These are phyloP conservation scores for Gortyna flavago DNA, from an alignment of 2,888 invertebrate genomes.

Conservation along the genomic window DNA sequence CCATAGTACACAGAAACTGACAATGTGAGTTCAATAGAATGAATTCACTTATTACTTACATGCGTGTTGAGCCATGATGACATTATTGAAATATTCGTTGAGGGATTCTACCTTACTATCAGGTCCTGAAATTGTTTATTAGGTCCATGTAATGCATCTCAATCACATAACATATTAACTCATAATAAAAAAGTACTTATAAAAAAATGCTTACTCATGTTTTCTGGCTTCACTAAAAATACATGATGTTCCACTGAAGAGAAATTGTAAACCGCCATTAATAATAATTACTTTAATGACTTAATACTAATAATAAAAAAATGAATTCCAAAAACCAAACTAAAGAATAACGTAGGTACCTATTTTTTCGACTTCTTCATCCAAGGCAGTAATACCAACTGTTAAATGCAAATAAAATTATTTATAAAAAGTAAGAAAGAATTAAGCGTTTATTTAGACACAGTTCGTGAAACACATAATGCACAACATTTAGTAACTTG, in stretches of 20 bases:
- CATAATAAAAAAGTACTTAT: not conserved
- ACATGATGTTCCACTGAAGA: constrained; percentile 73
- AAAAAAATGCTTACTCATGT: constrained; percentile 55
- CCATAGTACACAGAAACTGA: not conserved
- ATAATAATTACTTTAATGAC: not conserved
- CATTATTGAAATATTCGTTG: constrained; percentile 76
- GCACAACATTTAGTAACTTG: not conserved
- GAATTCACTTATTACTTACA: constrained; percentile 55
- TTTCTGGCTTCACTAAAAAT: constrained; percentile 55
- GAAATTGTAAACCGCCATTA: constrained; percentile 8
- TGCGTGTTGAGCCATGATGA: constrained; percentile 63
- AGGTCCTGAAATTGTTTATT: constrained; percentile 24
- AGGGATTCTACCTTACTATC: constrained; percentile 70
- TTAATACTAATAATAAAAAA: not conserved
- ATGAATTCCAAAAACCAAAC: not conserved
- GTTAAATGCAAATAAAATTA: constrained; percentile 18
- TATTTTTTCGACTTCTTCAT: constrained; percentile 83
- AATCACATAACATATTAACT: not conserved
- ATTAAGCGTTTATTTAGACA: not conserved
- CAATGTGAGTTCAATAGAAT: not conserved
- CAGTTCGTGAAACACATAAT: not conserved
- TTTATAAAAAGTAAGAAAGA: not conserved
- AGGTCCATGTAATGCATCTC: not conserved
- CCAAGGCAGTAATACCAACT: constrained; percentile 76
- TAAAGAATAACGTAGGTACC: constrained; percentile 73